These are phyloP conservation scores for Oreochromis grahami DNA, from an alignment of 2,797 vertebrate genomes.

Conservation along the genomic window DNA sequence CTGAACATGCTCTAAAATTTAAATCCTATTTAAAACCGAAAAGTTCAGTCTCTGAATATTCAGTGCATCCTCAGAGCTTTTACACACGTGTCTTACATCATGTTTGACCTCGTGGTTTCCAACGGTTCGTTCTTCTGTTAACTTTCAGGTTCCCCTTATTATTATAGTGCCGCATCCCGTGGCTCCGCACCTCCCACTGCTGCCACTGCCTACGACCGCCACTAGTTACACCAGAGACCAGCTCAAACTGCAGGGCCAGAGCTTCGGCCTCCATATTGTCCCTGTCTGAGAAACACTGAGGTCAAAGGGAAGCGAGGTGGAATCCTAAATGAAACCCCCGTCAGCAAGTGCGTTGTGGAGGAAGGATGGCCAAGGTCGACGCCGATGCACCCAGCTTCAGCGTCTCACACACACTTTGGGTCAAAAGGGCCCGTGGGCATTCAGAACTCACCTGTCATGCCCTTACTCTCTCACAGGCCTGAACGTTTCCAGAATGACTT, in stretches of 20 bases:
- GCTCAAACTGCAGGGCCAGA: conserved; percentile 96
- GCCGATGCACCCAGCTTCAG: conserved; percentile 35
- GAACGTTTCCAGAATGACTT: conserved; percentile 80
- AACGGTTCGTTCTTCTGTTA: conserved; percentile 99
- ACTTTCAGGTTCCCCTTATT: conserved; percentile 99
- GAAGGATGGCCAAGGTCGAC: conserved; percentile 57
- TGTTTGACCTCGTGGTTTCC: conserved; percentile 83
- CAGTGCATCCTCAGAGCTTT: background rate
- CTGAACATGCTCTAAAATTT: background rate
- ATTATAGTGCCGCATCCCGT: conserved; percentile 99
- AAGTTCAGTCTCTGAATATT: background rate
- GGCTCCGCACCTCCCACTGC: conserved; percentile 99
- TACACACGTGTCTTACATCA: conserved; percentile 67
- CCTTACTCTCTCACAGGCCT: conserved; percentile 67
- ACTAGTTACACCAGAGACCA: conserved; percentile 99
- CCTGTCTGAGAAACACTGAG: conserved; percentile 86
- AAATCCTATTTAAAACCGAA: background rate
- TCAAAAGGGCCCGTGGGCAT: conserved; percentile 28
- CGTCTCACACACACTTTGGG: conserved; percentile 47
- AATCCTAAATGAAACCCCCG: conserved; percentile 56
- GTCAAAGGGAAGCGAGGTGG: conserved; percentile 78
- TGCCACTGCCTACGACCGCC: conserved; percentile 99
- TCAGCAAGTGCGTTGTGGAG: conserved; percentile 52
- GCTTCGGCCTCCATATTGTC: conserved; percentile 95
- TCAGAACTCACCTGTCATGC: conserved; percentile 53